Conservation (phyloP, 2,888 invertebrate genomes). For the Clusia tigrina region DNA sequence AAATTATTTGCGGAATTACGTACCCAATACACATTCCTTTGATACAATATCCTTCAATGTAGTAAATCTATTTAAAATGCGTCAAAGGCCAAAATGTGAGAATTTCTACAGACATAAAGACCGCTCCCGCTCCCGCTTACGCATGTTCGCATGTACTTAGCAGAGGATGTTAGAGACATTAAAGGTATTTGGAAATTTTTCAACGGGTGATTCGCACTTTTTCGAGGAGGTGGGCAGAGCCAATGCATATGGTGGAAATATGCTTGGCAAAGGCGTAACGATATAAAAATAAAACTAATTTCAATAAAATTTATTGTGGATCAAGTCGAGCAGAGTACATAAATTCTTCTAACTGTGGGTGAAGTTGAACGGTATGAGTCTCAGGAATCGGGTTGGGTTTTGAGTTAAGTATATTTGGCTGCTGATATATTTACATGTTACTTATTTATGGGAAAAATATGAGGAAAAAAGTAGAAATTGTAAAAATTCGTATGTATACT, state of each 20-base stretch:
- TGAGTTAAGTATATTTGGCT: background rate
- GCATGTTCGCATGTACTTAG: background rate
- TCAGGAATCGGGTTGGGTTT: background rate
- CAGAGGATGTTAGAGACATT: background rate
- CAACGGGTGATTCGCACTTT: background rate
- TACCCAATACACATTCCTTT: too few species aligned
- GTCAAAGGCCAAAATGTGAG: too few species aligned
- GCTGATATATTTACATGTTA: background rate
- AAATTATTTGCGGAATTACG: too few species aligned
- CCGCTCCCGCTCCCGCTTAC: background rate
- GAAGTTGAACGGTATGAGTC: background rate
- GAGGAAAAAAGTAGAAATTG: constrained; percentile 6
- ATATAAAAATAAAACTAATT: background rate
- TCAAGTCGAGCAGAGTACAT: background rate
- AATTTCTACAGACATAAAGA: too few species aligned
- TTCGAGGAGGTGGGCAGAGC: too few species aligned
- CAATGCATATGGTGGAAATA: too few species aligned
- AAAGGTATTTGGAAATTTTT: background rate
- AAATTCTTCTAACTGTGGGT: background rate
- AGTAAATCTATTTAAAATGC: too few species aligned
- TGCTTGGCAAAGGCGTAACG: background rate
- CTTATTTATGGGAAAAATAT: background rate
- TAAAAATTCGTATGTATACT: constrained; percentile 46
- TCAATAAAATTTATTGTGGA: background rate
- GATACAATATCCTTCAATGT: too few species aligned